phyloP scores from a whole-genome alignment of 1,140 invertebrate species.

The Andricus grossulariae region DNA sequence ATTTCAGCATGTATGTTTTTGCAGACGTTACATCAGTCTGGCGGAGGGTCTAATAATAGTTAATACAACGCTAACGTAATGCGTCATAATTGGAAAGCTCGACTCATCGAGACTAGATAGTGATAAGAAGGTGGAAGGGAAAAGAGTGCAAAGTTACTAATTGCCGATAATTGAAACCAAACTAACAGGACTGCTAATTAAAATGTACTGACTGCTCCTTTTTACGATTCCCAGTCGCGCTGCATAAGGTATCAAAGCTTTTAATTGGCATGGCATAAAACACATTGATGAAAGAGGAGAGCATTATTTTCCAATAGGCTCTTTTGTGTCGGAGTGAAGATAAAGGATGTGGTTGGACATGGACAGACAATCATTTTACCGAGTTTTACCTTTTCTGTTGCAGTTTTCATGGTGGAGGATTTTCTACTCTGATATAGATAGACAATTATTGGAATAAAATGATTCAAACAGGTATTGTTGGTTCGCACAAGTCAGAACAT shows the following conservation, averaged over 20 bases:
- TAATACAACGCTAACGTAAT: neutral
- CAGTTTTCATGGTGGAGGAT: too few species aligned
- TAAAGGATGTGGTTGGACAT: neutral
- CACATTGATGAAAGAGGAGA: neutral
- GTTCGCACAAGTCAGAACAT: too few species aligned
- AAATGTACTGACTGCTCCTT: constrained; percentile 34
- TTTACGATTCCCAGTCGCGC: neutral
- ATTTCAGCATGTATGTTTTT: neutral
- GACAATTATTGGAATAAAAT: too few species aligned
- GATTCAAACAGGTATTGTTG: too few species aligned
- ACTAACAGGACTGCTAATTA: constrained; percentile 50
- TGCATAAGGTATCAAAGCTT: constrained; percentile 42
- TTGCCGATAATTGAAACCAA: constrained; percentile 50
- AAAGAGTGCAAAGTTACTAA: constrained; percentile 46
- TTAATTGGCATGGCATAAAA: constrained; percentile 16
- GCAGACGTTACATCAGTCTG: constrained; percentile 1
- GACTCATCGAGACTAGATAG: constrained; percentile 1
- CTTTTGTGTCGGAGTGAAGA: neutral
- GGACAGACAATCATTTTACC: neutral
- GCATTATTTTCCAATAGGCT: neutral
- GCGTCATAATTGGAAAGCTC: constrained; percentile 24
- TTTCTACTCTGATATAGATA: too few species aligned
- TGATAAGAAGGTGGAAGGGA: constrained; percentile 33
- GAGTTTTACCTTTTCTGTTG: too few species aligned
- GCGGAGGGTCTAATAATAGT: neutral